These are phyloP conservation scores for Dufourea novaeangliae DNA, from an alignment of 1,140 invertebrate species.

Conservation along the genomic window DNA sequence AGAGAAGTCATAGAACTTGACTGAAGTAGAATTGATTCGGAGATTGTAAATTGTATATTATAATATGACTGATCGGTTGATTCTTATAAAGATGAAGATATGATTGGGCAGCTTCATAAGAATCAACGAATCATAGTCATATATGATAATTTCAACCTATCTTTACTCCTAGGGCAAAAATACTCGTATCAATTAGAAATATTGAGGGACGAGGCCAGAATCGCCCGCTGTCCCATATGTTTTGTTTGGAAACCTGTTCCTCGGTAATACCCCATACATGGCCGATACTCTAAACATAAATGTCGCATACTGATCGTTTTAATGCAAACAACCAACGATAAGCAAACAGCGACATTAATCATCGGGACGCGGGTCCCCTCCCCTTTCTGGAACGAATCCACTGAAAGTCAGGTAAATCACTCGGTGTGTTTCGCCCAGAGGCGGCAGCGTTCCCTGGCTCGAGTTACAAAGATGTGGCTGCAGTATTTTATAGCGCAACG, in stretches of 20 bases:
- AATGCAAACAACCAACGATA: constrained; percentile 46
- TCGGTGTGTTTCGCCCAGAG: constrained; percentile 24
- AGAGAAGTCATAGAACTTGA: too few relatives aligned
- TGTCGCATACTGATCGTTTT: constrained; percentile 44
- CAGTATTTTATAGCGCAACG: constrained; percentile 9
- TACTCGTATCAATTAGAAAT: too few relatives aligned
- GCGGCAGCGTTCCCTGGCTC: constrained; percentile 11
- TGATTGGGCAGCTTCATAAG: too few relatives aligned
- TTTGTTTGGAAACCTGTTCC: not conserved
- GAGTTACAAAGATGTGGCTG: constrained; percentile 28
- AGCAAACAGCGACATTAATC: constrained; percentile 39
- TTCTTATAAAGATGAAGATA: too few relatives aligned
- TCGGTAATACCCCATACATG: not conserved
- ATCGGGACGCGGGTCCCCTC: constrained; percentile 15
- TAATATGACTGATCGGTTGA: too few relatives aligned
- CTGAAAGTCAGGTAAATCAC: constrained; percentile 37
- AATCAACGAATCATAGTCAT: too few relatives aligned
- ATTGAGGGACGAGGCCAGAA: not conserved
- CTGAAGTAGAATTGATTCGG: too few relatives aligned
- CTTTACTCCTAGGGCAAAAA: too few relatives aligned
- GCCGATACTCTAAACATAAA: constrained; percentile 53
- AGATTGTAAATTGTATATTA: too few relatives aligned
- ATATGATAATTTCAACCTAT: too few relatives aligned
- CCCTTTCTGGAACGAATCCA: constrained; percentile 31
- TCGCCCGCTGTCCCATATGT: not conserved